phyloP scores from a whole-genome alignment of 2,797 vertebrate species.

The Clarias platycephalus region DNA sequence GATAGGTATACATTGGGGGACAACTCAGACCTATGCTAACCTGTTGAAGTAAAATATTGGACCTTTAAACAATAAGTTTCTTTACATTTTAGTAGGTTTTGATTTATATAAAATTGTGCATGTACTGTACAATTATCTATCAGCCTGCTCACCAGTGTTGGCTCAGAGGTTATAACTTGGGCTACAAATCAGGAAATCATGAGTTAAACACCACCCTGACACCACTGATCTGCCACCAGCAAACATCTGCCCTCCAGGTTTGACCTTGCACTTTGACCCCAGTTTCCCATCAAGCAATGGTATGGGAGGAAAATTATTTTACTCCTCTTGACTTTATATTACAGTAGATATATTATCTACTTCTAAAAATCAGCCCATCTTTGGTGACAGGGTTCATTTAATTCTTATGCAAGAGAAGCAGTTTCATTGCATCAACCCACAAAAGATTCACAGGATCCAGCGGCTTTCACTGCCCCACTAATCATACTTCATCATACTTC shows the following conservation, averaged over 20 bases:
- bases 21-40: too few species aligned
- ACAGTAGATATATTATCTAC: background rate
- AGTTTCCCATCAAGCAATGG: background rate
- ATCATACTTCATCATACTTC: conserved; percentile 44
- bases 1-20: too few species aligned
- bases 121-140: background rate
- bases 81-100: background rate
- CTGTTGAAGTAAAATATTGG: too few species aligned
- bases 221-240: background rate
- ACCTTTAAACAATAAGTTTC: background rate
- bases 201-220: background rate
- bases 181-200: background rate
- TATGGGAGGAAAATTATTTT: background rate
- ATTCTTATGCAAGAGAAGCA: conserved; percentile 11
- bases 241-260: background rate
- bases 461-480: conserved; percentile 14
- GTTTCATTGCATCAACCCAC: conserved; percentile 17
- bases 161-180: background rate
- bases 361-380: conserved; percentile 19
- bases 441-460: conserved; percentile 27
- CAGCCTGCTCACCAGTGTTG: background rate
- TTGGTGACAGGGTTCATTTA: background rate
- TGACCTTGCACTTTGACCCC: background rate
- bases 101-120: background rate
- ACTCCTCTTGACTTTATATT: background rate